Evolutionary conservation across 2,797 vertebrate genomes (phyloP).

Genomic region (Garrulus glandarius): DNA sequence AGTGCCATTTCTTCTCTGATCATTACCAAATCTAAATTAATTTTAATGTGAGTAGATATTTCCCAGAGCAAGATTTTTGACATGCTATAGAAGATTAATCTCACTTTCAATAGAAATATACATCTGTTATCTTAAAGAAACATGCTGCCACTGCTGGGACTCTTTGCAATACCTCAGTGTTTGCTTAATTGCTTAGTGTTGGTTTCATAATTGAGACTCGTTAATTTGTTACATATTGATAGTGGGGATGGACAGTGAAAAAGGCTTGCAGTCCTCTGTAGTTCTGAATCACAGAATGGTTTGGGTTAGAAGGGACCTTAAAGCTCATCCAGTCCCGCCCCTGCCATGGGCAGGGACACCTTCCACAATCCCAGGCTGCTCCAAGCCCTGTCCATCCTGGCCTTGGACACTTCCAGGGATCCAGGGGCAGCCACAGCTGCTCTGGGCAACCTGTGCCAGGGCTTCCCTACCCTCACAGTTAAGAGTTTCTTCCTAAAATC

Average conservation of each 20-base stretch:
- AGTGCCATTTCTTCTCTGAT: not conserved
- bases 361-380: accelerated
- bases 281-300: not conserved
- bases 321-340: not conserved
- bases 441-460: not conserved
- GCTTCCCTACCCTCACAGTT: accelerated
- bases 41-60: not conserved
- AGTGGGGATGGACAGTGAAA: constrained; percentile 57
- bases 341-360: not conserved
- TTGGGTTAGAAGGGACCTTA: not conserved
- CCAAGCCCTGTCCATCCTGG: accelerated
- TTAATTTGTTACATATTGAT: constrained; percentile 67
- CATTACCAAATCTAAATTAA: not conserved
- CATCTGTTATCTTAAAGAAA: constrained; percentile 30
- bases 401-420: not conserved
- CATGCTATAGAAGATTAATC: constrained; percentile 30
- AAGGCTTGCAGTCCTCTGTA: constrained; percentile 11
- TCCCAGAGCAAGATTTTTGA: not conserved
- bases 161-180: constrained; percentile 48
- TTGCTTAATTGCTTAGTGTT: constrained; percentile 68
- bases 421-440: not conserved
- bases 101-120: not conserved
- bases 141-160: not conserved
- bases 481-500: not conserved
- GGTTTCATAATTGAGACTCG: constrained; percentile 68